phyloP scores from a whole-genome alignment of 2,113 vertebrate genomes.

The Apodemus speciosus region DNA sequence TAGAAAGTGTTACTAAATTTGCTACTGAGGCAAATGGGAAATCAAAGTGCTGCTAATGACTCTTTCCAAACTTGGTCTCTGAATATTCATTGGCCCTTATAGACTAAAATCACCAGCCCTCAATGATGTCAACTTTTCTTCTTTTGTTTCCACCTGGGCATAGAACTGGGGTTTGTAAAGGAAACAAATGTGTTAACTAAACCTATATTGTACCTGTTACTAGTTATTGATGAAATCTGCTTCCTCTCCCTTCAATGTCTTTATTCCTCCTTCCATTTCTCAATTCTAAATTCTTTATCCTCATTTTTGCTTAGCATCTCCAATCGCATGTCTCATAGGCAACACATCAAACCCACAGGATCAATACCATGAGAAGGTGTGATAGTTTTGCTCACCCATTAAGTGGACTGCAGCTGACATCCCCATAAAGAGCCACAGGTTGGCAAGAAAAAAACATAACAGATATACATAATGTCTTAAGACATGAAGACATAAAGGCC shows the following conservation, averaged over 20 bases:
- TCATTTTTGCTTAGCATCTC: background rate
- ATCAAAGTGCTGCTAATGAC: slow-evolving; percentile 29
- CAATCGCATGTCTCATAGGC: background rate
- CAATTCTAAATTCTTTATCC: background rate
- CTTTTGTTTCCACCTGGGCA: background rate
- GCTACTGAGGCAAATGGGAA: slow-evolving; percentile 55
- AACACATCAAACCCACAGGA: background rate
- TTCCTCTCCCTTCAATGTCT: background rate
- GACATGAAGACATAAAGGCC: background rate
- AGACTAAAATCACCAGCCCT: slow-evolving; percentile 18
- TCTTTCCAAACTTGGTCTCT: slow-evolving; percentile 16
- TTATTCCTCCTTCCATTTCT: slow-evolving; percentile 1
- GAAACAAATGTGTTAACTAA: slow-evolving; percentile 4
- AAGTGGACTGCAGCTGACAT: background rate
- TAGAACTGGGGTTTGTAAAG: background rate
- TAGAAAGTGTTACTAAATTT: slow-evolving; percentile 50
- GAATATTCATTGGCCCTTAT: slow-evolving; percentile 13
- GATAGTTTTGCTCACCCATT: background rate
- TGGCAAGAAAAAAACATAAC: background rate
- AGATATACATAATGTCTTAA: background rate
- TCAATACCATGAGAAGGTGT: background rate
- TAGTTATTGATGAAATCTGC: background rate
- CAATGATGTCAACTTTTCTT: background rate
- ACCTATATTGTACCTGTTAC: background rate
- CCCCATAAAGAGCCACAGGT: background rate